Evolutionary conservation across 2,113 vertebrate genomes (phyloP).

Genomic region (Sceloporus undulatus): DNA sequence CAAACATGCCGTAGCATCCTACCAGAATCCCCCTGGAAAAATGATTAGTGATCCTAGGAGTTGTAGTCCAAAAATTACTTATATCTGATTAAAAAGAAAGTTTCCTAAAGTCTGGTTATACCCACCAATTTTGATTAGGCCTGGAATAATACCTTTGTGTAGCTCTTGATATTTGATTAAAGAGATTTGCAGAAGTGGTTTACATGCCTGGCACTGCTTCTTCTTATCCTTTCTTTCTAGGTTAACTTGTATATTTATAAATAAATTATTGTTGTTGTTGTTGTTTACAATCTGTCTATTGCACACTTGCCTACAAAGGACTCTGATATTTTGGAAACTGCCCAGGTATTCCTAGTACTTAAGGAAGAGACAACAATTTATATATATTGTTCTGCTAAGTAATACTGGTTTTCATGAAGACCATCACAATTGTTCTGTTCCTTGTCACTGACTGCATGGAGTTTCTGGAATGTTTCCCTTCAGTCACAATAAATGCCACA

Average conservation of each 20-base stretch:
- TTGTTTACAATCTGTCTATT: not conserved
- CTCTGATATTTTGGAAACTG: not conserved
- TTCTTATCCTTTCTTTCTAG: not conserved
- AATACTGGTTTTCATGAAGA: not conserved
- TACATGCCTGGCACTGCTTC: not conserved
- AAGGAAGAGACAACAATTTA: not conserved
- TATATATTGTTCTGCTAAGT: not conserved
- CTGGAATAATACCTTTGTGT: not conserved
- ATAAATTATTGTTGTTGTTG: not conserved
- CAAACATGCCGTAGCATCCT: too few relatives aligned
- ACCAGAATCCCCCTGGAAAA: too few relatives aligned
- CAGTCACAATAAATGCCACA: conserved; percentile 10
- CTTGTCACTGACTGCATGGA: not conserved
- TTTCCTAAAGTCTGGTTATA: not conserved
- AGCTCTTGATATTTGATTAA: not conserved
- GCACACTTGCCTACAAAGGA: not conserved
- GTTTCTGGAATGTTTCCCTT: not conserved
- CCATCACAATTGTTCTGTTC: too few relatives aligned
- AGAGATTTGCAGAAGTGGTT: not conserved
- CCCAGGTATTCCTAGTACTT: not conserved
- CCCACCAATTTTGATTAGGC: not conserved
- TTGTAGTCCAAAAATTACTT: too few relatives aligned
- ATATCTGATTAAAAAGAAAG: not conserved
- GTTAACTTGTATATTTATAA: not conserved
- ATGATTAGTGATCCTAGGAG: too few relatives aligned